These are phyloP conservation scores for Drosophila virilis DNA, from an alignment of 1,140 invertebrate genomes.

Conservation along the genomic window DNA sequence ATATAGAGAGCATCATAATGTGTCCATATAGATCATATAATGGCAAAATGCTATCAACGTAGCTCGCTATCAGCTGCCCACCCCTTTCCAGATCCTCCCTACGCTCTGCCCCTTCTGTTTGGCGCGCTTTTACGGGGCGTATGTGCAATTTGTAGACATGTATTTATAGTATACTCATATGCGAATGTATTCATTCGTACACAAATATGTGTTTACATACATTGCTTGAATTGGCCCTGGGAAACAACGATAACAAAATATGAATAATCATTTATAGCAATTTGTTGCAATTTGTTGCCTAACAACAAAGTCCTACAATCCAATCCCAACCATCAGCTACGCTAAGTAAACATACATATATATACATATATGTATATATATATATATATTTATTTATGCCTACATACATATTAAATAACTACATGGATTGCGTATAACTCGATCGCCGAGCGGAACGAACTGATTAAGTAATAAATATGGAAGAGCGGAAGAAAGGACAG, in stretches of 20 bases:
- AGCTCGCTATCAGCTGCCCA: conserved; percentile 9
- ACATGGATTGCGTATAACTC: conserved; percentile 14
- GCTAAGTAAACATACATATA: not conserved
- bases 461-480: conserved; percentile 9
- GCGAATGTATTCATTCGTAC: not conserved
- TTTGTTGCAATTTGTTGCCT: conserved; percentile 62
- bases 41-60: not conserved
- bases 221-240: conserved; percentile 15
- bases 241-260: conserved; percentile 15
- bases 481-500: not conserved
- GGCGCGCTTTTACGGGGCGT: conserved; percentile 55
- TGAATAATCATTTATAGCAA: conserved; percentile 31
- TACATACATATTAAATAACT: conserved; percentile 42
- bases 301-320: conserved; percentile 44
- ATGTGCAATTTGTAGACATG: conserved; percentile 35
- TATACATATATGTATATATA: not conserved
- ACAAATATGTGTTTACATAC: not conserved
- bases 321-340: conserved; percentile 4
- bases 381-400: not conserved
- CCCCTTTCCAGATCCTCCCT: not conserved
- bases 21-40: not conserved
- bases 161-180: not conserved
- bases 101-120: conserved; percentile 8
- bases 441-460: conserved; percentile 22
- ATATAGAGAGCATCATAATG: conserved; percentile 6